A percentile compares a stretch with the other conserved stretches of the same genome.
phyloP scores from a whole-genome alignment of 2,113 vertebrate genomes.

The Engystomops pustulosus region DNA sequence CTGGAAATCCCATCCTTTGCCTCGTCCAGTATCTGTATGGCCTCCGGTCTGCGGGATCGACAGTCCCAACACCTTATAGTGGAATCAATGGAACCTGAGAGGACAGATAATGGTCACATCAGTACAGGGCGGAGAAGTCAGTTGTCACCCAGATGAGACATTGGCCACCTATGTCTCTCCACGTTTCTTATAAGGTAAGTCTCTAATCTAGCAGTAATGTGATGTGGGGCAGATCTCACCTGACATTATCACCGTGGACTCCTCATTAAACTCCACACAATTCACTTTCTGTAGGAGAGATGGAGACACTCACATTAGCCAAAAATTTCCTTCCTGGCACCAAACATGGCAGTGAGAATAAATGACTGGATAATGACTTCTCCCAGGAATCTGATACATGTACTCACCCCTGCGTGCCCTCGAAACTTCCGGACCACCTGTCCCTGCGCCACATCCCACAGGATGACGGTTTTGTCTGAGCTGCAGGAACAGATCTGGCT shows the following conservation, averaged over 20 bases:
- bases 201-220: too few species aligned
- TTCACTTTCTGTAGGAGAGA: not conserved
- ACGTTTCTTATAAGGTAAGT: too few species aligned
- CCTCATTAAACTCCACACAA: slow-evolving; percentile 65
- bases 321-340: too few species aligned
- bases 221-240: slow-evolving; percentile 70
- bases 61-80: slow-evolving; percentile 90
- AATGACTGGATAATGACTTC: too few species aligned
- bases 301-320: too few species aligned
- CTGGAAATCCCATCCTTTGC: slow-evolving; percentile 90
- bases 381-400: too few species aligned
- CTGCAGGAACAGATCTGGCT: slow-evolving; percentile 89
- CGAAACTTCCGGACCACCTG: slow-evolving; percentile 88
- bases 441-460: slow-evolving; percentile 91
- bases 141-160: too few species aligned
- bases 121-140: not conserved
- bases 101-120: not conserved
- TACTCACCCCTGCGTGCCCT: slow-evolving; percentile 91
- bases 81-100: slow-evolving; percentile 87
- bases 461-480: slow-evolving; percentile 86
- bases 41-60: slow-evolving; percentile 81
- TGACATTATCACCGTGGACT: slow-evolving; percentile 87
- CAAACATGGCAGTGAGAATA: too few species aligned
- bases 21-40: slow-evolving; percentile 86
- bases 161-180: too few species aligned